Evolutionary conservation across 2,888 invertebrate genomes (phyloP).

Genomic region (Dioctria rufipes): DNA sequence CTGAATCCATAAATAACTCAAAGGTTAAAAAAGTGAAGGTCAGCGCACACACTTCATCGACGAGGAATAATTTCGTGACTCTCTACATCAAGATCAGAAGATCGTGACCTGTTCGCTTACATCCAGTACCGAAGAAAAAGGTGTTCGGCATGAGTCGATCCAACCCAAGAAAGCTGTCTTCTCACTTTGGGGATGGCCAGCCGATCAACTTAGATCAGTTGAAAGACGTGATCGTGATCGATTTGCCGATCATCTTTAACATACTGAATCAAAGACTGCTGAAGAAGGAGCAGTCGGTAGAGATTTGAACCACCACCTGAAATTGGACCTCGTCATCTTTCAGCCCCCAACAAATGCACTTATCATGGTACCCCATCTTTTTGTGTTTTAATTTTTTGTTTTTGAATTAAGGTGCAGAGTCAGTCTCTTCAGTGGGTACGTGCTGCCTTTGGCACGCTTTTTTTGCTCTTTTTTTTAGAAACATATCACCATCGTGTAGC

Average conservation of each 20-base stretch:
- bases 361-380: conserved; percentile 27
- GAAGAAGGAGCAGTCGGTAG: conserved; percentile 14
- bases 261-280: conserved; percentile 19
- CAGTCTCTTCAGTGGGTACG: conserved; percentile 3
- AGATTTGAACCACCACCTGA: conserved; percentile 1
- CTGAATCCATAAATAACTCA: conserved; percentile 22
- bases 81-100: conserved; percentile 49
- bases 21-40: conserved; percentile 53
- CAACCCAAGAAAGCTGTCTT: conserved; percentile 16
- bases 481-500: conserved; percentile 18
- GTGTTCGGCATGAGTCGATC: conserved; percentile 21
- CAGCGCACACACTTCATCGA: conserved; percentile 48
- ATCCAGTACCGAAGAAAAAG: conserved; percentile 17
- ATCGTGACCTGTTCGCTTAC: conserved; percentile 53
- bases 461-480: background rate
- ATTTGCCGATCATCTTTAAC: conserved; percentile 43
- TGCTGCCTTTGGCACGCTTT: conserved; percentile 55
- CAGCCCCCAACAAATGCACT: background rate
- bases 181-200: conserved; percentile 41
- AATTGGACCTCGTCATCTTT: conserved; percentile 21
- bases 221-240: conserved; percentile 50
- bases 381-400: background rate
- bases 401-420: conserved; percentile 35
- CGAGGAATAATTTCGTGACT: conserved; percentile 51
- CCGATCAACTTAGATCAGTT: conserved; percentile 34